A percentile compares a stretch with the other conserved stretches of the same genome.
phyloP scores from a whole-genome alignment of 2,888 invertebrate genomes.

The Papilio demoleus region DNA sequence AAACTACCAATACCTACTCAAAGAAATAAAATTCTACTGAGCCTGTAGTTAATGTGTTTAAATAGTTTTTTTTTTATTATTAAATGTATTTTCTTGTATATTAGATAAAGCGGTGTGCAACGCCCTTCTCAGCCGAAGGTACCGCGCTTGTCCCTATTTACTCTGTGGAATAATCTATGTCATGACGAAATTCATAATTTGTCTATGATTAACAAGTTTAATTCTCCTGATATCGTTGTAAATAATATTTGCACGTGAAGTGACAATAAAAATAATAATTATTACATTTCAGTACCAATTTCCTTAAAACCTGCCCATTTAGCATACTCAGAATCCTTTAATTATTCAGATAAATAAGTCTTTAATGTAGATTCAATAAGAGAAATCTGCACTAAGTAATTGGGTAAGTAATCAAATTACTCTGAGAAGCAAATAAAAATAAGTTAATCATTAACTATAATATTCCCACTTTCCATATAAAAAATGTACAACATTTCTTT shows the following conservation, averaged over 20 bases:
- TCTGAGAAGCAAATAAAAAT: neutral
- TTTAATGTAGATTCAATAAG: neutral
- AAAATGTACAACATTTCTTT: too few relatives aligned
- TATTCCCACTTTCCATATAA: too few relatives aligned
- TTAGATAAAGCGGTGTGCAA: slow-evolving; percentile 67
- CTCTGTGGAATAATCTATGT: slow-evolving; percentile 7
- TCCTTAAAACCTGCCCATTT: neutral
- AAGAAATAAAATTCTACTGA: neutral
- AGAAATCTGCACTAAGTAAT: neutral
- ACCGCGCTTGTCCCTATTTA: slow-evolving; percentile 41
- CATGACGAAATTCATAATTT: neutral
- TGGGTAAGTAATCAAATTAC: neutral
- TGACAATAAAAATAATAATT: neutral
- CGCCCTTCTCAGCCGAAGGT: slow-evolving; percentile 65
- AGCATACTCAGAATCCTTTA: neutral
- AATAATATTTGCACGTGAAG: neutral
- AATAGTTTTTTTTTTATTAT: slow-evolving; percentile 18
- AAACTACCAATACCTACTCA: neutral
- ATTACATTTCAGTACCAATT: neutral
- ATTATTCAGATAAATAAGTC: neutral
- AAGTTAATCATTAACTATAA: neutral
- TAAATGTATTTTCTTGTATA: slow-evolving; percentile 51
- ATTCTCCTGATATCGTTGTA: neutral
- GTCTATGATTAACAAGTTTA: slow-evolving; percentile 16
- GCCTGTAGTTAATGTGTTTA: too few relatives aligned